Evolutionary conservation across 2,113 vertebrate species (phyloP).

Genomic region (Oceanites oceanicus): DNA sequence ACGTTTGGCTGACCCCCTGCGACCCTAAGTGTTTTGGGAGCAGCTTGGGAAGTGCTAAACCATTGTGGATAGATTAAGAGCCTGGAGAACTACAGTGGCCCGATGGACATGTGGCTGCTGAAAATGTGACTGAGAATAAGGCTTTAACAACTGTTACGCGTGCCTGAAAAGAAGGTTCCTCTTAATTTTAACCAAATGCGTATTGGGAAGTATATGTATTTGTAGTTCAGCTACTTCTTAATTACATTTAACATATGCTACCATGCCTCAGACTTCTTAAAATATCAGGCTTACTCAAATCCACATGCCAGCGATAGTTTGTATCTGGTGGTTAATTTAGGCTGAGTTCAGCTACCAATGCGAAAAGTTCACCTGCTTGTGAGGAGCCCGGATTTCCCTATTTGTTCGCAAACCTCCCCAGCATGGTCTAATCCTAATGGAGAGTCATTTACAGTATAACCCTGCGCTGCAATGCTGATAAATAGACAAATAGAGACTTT

Average conservation of each 20-base stretch:
- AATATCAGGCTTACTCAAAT: neutral
- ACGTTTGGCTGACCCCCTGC: accelerated
- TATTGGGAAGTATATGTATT: neutral
- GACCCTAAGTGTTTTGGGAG: neutral
- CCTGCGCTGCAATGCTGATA: neutral
- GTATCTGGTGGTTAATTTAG: neutral
- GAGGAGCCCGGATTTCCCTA: neutral
- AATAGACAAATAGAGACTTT: neutral
- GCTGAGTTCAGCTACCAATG: neutral
- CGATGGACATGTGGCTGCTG: accelerated
- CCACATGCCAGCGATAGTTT: neutral
- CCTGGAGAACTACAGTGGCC: neutral
- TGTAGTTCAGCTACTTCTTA: neutral
- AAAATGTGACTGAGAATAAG: neutral
- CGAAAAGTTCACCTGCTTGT: neutral
- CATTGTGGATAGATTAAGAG: neutral
- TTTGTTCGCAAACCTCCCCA: neutral
- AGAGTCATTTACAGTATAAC: neutral
- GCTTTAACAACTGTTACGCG: neutral
- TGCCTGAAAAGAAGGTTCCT: neutral
- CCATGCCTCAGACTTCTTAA: neutral
- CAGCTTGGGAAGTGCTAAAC: neutral
- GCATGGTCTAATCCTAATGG: neutral
- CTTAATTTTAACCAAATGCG: neutral
- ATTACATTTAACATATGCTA: conserved; percentile 31